Conservation (phyloP, 2,797 vertebrate genomes). For the Ambastaia sidthimunki region DNA sequence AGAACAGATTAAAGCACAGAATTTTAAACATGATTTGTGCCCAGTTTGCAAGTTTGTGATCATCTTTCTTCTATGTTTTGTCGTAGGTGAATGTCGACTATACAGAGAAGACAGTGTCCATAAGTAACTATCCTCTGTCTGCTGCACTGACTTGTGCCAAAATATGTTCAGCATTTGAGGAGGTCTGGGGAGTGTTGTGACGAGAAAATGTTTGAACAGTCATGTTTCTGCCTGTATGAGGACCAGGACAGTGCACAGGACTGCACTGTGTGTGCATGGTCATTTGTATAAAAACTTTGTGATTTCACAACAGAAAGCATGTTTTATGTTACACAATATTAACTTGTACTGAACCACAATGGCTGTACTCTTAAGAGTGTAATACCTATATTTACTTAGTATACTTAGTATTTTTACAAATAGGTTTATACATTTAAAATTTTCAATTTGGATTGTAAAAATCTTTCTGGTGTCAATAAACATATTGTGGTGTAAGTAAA, state of each 20-base stretch:
- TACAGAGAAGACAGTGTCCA: conserved; percentile 89
- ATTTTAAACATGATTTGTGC: background rate
- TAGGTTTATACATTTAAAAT: conserved; percentile 12
- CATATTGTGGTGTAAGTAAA: conserved; percentile 17
- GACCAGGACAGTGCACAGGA: conserved; percentile 42
- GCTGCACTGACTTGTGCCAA: conserved; percentile 95
- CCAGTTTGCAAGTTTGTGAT: background rate
- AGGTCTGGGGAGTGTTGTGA: conserved; percentile 91
- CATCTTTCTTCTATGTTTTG: conserved; percentile 20
- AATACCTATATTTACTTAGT: background rate
- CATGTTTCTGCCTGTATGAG: background rate
- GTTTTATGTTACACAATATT: background rate
- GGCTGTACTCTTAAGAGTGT: background rate
- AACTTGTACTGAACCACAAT: background rate
- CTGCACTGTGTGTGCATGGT: conserved; percentile 32
- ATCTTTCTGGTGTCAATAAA: conserved; percentile 29
- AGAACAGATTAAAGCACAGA: background rate
- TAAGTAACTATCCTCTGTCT: conserved; percentile 97
- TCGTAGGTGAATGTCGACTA: conserved; percentile 90
- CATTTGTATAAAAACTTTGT: background rate
- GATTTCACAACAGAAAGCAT: background rate
- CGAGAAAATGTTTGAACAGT: background rate
- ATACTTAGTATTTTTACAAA: conserved; percentile 25
- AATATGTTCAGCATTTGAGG: conserved; percentile 95
- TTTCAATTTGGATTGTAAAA: background rate